Percentiles rank a stretch among this genome's conserved stretches.
Evolutionary conservation across 2,888 invertebrate genomes (phyloP).

Genomic region (Hemaris fuciformis): DNA sequence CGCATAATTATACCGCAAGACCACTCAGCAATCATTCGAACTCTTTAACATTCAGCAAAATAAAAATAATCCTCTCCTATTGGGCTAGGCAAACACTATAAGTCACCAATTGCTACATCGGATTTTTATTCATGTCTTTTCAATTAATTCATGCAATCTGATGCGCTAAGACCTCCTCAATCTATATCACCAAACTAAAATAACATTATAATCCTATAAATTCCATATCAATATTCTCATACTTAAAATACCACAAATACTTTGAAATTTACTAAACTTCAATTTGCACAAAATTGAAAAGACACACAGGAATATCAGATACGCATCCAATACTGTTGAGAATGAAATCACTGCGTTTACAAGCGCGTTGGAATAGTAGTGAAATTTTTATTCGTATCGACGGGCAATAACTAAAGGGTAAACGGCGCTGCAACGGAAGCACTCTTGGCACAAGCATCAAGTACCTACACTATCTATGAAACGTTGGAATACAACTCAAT

Average conservation of each 20-base stretch:
- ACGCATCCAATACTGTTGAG: not conserved
- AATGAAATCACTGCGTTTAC: not conserved
- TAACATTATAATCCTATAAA: too few relatives aligned
- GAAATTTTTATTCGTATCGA: not conserved
- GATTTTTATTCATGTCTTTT: too few relatives aligned
- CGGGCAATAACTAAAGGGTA: not conserved
- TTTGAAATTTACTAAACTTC: not conserved
- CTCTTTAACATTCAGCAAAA: too few relatives aligned
- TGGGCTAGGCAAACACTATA: too few relatives aligned
- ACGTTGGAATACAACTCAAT: conserved; percentile 16
- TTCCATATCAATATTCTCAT: too few relatives aligned
- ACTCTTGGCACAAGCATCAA: conserved; percentile 16
- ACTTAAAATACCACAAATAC: too few relatives aligned
- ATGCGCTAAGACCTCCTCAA: too few relatives aligned
- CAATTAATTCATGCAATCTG: too few relatives aligned
- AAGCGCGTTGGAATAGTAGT: not conserved
- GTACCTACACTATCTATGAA: conserved; percentile 2
- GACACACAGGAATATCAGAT: not conserved
- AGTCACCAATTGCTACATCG: too few relatives aligned
- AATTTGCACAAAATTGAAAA: not conserved
- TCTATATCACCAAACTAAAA: not conserved
- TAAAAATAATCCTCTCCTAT: too few relatives aligned
- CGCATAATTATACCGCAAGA: too few relatives aligned
- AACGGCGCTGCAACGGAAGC: not conserved
- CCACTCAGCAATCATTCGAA: too few relatives aligned